Evolutionary conservation across 2,797 vertebrate genomes (phyloP), one percentile per base, ranked within the genome.

Genomic region (Hephaestus fuliginosus): DNA sequence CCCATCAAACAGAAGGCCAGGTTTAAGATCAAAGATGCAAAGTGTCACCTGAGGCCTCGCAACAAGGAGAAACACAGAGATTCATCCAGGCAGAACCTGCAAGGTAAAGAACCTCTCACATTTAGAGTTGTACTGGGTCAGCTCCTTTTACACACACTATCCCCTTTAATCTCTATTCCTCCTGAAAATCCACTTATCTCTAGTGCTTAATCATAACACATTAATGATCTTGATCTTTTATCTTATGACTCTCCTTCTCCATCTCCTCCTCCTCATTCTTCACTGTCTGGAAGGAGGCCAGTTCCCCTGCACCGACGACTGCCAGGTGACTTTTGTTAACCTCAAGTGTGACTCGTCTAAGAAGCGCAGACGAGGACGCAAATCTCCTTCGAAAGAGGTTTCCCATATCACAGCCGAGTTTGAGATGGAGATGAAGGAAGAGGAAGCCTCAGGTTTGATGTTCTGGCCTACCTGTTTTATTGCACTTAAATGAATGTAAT

Each of bases 281-380:
- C 41, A 78, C 79, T 5, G 89, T 17, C 55, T 67, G 25, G 22
- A 62, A 96, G 95, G 92, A 77, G 90, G 94, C 49, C 96, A 96
- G 77, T 96, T 97, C 91, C 96, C 95, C 66, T 97, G 95, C 82
- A 96, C 96, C 66, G 97, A 99, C 20, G 95, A 97, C 92, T 97
- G 97, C 92, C 97, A 97, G 52, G 95, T 99, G 67, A 97, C 97
- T 0, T 99, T 97, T 20, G 96, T 99, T 83, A 98, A 97, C 73
- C 95, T 99, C 67, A 99, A 98, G 89, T 99, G 98, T 0, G 97
- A 99, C 88, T 98, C 98, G 1, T 98, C 98, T 3, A 99, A 97
- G 95, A 98, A 98, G 84, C 96, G 96, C 14, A 88, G 97, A 1
- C 95, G 97, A 7, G 98, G 98, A 39, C 97, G 97, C 72, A 98